Base-by-base conservation (phyloP, 1,140 invertebrate species). In the Aphelinus certus region DNA sequence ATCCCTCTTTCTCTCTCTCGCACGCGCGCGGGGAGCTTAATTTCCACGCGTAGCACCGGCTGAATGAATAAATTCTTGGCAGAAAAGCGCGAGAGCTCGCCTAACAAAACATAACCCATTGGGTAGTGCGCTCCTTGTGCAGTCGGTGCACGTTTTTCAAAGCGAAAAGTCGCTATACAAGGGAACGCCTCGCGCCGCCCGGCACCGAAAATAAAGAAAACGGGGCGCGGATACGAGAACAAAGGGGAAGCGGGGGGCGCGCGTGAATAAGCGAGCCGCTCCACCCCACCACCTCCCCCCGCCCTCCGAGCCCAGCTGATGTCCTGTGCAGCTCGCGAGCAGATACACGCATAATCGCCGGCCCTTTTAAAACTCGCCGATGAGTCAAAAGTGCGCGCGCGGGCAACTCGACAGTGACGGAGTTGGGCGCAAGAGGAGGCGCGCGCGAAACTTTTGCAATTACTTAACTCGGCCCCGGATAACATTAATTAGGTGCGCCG, bases 401-500 rank as follows among this genome's bases (percentile, higher is more conserved):
- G 9, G 51, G 51, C 26, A 26, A 26, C 26, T 26, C 26, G 26
- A 26, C 26, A 26, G 51, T 53, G 51, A 9, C 4, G 51, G 51
- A 9, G 51, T 6, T 53, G 51, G 47, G 71, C 47, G 10, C 10
- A 64, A 55, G 53, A 73, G 57, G 57, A 57, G 64, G 5, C 47
- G 45, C 5, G 67, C 47, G 49, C 48, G 65, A 74, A 74, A 74
- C 64, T 74, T 74, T 66, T 56, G 65, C 72, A 74, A 74, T 74
- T 74, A 74, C 72, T 74, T 74, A 68, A 55, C 72, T 60, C 72
- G 49, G 51, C 62, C 58, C 45, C 10, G 51, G 55, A 69, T 68
- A 67, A 64, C 67, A 68, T 69, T 66, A 73, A 73, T 73, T 73
- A 66, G 71, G 63, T 67, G 56, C 9, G 67, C 26, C 26, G 26